Percentiles rank a stretch among this genome's conserved stretches.
phyloP scores from a whole-genome alignment of 2,113 vertebrate species.

The Tragelaphus strepsiceros region DNA sequence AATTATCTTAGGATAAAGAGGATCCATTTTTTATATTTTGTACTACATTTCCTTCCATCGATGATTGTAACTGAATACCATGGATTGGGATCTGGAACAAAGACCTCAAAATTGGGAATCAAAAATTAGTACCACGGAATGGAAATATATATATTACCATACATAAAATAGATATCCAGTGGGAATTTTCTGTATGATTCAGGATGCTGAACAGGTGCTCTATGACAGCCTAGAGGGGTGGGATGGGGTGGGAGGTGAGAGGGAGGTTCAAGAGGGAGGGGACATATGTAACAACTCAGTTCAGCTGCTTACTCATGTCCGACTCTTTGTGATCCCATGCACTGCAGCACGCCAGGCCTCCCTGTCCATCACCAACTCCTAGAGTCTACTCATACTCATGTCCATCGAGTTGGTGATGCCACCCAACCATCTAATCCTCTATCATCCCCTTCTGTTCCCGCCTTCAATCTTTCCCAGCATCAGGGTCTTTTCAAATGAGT shows the following conservation, averaged over 20 bases:
- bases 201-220: neutral
- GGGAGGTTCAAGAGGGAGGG: neutral
- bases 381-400: neutral
- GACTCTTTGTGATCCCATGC: neutral
- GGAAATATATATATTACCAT: neutral
- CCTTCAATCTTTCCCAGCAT: neutral
- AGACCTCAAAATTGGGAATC: neutral
- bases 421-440: neutral
- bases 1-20: neutral
- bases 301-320: accelerated
- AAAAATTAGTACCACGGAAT: neutral
- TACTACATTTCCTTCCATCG: neutral
- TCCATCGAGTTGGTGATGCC: neutral
- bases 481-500: neutral
- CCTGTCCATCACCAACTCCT: neutral
- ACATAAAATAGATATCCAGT: neutral
- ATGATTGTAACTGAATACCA: neutral
- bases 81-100: neutral
- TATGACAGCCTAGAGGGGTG: neutral
- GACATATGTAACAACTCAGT: neutral
- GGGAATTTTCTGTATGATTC: neutral
- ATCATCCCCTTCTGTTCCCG: neutral
- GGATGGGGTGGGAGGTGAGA: neutral
- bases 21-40: neutral
- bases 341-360: neutral